Evolutionary conservation across 2,797 vertebrate species (phyloP).

Genomic region (Chloroceryle inda): DNA sequence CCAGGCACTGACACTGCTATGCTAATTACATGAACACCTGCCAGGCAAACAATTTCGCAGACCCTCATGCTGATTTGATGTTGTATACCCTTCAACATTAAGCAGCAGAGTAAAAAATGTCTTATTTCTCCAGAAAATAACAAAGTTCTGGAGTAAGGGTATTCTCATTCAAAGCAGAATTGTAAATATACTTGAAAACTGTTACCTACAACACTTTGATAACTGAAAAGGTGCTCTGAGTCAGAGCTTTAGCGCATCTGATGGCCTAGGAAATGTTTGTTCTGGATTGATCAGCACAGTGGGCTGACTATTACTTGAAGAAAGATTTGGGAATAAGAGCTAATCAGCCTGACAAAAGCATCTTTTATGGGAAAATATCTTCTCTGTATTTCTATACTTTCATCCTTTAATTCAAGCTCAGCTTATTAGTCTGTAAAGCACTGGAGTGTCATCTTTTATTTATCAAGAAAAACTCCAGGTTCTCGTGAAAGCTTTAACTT

Average conservation of each 20-base stretch:
- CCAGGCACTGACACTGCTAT: neutral
- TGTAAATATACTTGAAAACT: neutral
- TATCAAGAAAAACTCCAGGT: neutral
- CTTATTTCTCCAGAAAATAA: neutral
- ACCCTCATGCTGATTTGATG: neutral
- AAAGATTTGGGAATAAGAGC: neutral
- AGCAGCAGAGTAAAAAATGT: neutral
- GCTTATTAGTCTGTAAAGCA: neutral
- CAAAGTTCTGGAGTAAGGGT: neutral
- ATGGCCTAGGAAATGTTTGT: neutral
- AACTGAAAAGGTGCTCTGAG: neutral
- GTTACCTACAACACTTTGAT: neutral
- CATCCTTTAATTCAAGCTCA: neutral
- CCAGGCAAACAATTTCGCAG: neutral
- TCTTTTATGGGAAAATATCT: neutral
- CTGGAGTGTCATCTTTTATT: neutral
- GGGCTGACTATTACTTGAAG: neutral
- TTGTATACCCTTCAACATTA: neutral
- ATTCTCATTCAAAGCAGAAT: neutral
- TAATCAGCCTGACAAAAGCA: neutral
- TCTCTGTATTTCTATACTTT: neutral
- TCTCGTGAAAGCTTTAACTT: conserved; percentile 36
- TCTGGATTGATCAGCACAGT: neutral
- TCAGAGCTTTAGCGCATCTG: neutral
- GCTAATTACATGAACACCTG: neutral